A percentile compares a stretch with the other conserved stretches of the same genome.
Conservation (phyloP, 2,113 vertebrate species). For the Hymenochirus boettgeri region DNA sequence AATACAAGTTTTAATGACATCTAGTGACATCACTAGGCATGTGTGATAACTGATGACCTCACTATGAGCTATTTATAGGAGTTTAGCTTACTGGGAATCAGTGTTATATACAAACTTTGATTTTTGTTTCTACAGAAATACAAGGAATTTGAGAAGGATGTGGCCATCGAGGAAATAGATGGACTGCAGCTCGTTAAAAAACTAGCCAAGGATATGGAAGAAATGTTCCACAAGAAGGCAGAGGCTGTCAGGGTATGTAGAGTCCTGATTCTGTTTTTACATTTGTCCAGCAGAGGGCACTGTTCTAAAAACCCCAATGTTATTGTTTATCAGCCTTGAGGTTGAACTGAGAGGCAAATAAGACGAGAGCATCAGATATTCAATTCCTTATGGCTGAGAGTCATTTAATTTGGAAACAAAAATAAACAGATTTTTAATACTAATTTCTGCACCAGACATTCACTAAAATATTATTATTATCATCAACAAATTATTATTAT, state of each 20-base stretch:
- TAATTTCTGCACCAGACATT: too few relatives aligned
- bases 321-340: background rate
- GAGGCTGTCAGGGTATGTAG: conserved; percentile 86
- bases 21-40: too few relatives aligned
- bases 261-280: background rate
- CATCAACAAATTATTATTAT: too few relatives aligned
- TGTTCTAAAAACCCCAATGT: background rate
- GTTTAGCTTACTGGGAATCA: too few relatives aligned
- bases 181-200: conserved; percentile 91
- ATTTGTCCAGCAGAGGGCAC: background rate
- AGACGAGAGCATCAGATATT: background rate
- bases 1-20: too few relatives aligned
- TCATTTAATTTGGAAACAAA: too few relatives aligned
- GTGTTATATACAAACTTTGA: too few relatives aligned
- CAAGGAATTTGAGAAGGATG: conserved; percentile 92
- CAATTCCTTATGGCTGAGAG: background rate
- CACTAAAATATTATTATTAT: too few relatives aligned
- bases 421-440: too few relatives aligned
- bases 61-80: too few relatives aligned
- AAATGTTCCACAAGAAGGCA: conserved; percentile 97
- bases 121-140: conserved; percentile 82
- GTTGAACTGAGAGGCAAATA: too few relatives aligned
- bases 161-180: conserved; percentile 90
- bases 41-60: too few relatives aligned
- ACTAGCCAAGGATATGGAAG: conserved; percentile 93